Evolutionary conservation across 2,113 vertebrate genomes (phyloP).

Genomic region (Pseudorasbora parva): DNA sequence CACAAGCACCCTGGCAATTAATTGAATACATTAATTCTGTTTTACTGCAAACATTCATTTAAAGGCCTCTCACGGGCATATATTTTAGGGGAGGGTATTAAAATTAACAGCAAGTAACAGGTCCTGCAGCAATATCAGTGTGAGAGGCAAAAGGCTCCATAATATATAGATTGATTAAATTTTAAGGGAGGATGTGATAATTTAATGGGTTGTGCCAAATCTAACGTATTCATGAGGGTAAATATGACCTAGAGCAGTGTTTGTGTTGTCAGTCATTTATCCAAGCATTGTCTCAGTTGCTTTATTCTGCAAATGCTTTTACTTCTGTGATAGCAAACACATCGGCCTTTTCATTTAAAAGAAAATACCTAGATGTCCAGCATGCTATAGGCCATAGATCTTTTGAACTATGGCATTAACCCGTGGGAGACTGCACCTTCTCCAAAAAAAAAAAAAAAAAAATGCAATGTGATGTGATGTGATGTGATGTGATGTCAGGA

Average conservation of each 20-base stretch:
- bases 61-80: slow-evolving; percentile 51
- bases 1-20: slow-evolving; percentile 49
- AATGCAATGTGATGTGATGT: too few relatives aligned
- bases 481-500: slow-evolving; percentile 66
- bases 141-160: background rate
- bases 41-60: slow-evolving; percentile 52
- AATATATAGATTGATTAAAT: background rate
- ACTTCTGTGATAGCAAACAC: background rate
- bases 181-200: background rate
- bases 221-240: background rate
- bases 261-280: slow-evolving; percentile 28
- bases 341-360: background rate
- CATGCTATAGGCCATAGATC: slow-evolving; percentile 32
- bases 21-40: slow-evolving; percentile 54
- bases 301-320: background rate
- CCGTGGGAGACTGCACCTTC: slow-evolving; percentile 25
- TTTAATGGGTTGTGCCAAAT: background rate
- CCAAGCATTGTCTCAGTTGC: background rate
- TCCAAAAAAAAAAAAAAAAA: slow-evolving; percentile 66
- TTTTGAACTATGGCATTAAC: slow-evolving; percentile 36
- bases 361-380: background rate
- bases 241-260: slow-evolving; percentile 19
- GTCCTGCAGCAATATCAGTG: background rate
- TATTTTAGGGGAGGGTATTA: slow-evolving; percentile 31
- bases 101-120: slow-evolving; percentile 23